A percentile compares a stretch with the other conserved stretches of the same genome.
Evolutionary conservation across 1,140 invertebrate genomes (phyloP).

Genomic region (Solen grandis): DNA sequence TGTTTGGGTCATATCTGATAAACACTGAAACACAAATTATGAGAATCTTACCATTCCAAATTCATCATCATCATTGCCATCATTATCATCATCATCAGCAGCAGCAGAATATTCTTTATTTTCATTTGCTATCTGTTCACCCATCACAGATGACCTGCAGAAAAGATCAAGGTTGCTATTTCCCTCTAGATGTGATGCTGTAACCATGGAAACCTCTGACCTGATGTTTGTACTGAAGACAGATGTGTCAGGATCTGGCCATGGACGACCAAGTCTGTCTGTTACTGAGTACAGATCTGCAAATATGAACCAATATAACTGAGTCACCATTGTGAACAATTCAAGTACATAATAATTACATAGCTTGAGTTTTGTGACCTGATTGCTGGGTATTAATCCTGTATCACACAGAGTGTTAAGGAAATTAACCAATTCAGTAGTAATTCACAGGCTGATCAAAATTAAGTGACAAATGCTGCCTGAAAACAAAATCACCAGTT

Average conservation of each 20-base stretch:
- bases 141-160: background rate
- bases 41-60: background rate
- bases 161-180: background rate
- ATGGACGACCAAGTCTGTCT: conserved; percentile 17
- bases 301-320: background rate
- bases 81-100: conserved; percentile 34
- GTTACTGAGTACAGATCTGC: conserved; percentile 10
- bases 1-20: background rate
- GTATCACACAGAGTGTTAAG: background rate
- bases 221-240: background rate
- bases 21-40: background rate
- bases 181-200: background rate
- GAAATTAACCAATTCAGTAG: background rate
- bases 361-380: background rate
- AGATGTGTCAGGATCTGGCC: background rate
- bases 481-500: background rate
- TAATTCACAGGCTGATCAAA: background rate
- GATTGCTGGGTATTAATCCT: background rate
- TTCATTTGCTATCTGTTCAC: background rate
- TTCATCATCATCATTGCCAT: conserved; percentile 21
- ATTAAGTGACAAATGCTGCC: background rate
- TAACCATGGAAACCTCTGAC: background rate
- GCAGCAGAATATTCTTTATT: background rate
- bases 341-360: background rate
- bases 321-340: background rate